These are phyloP conservation scores for Horisme vitalbata DNA, from an alignment of 2,888 invertebrate species.

Conservation along the genomic window DNA sequence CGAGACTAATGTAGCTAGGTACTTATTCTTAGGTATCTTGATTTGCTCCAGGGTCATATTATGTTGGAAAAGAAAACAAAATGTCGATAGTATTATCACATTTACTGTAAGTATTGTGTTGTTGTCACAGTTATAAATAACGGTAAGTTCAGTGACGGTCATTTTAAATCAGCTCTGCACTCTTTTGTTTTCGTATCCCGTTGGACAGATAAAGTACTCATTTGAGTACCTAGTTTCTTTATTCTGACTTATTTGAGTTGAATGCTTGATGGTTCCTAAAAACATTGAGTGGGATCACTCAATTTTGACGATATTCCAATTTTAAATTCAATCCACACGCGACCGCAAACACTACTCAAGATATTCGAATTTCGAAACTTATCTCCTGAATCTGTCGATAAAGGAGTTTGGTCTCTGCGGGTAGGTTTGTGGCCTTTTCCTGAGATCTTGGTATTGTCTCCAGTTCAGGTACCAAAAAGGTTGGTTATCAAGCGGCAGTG, in stretches of 20 bases:
- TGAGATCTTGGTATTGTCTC: constrained; percentile 82
- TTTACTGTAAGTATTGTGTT: not conserved
- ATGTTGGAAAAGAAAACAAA: too few relatives aligned
- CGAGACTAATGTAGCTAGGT: too few relatives aligned
- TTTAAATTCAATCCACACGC: constrained; percentile 6
- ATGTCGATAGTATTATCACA: too few relatives aligned
- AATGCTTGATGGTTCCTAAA: not conserved
- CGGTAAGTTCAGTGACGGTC: not conserved
- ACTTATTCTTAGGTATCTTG: too few relatives aligned
- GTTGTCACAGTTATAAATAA: not conserved
- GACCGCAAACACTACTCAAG: not conserved
- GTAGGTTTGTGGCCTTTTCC: constrained; percentile 61
- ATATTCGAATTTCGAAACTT: constrained; percentile 9
- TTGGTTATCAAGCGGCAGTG: constrained; percentile 83
- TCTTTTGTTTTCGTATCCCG: not conserved
- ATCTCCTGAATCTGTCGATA: constrained; percentile 25
- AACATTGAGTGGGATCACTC: not conserved
- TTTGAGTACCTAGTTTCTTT: too few relatives aligned
- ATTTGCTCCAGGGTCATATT: too few relatives aligned
- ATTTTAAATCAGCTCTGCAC: not conserved
- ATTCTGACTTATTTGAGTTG: too few relatives aligned
- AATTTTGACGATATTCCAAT: not conserved
- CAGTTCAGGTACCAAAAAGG: constrained; percentile 88
- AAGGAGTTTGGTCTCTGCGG: constrained; percentile 54
- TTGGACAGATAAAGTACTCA: too few relatives aligned